phyloP scores from a whole-genome alignment of 53 echinoderm and acorn worm species.

The Echinometra lucunter region DNA sequence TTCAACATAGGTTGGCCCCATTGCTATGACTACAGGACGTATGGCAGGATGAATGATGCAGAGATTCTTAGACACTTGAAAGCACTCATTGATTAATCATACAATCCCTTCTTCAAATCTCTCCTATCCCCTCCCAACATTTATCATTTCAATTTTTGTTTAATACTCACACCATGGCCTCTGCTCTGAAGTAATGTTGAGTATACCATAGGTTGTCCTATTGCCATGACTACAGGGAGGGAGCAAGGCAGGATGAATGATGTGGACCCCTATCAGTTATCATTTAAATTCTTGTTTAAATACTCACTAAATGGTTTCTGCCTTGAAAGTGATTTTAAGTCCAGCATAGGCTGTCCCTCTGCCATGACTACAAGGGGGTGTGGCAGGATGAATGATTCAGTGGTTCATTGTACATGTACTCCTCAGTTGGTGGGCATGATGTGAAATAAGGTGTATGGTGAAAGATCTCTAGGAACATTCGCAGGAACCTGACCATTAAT shows the following conservation, averaged over 20 bases:
- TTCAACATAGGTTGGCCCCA: too few relatives aligned
- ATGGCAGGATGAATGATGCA: too few relatives aligned
- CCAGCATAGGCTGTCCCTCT: background rate
- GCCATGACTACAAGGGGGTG: slow-evolving; percentile 12
- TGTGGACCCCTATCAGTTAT: too few relatives aligned
- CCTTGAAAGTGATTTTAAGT: slow-evolving; percentile 10
- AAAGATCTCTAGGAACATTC: background rate
- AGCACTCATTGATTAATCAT: background rate
- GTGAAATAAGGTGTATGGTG: background rate
- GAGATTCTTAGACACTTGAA: too few relatives aligned
- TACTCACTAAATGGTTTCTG: background rate
- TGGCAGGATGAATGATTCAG: background rate
- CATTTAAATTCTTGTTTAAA: too few relatives aligned
- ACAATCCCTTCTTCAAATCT: background rate
- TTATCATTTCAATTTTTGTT: too few relatives aligned
- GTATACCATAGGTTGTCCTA: too few relatives aligned
- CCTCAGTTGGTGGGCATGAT: background rate
- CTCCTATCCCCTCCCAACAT: background rate
- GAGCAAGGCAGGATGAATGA: too few relatives aligned
- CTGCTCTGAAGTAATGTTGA: too few relatives aligned
- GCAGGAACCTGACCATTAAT: background rate
- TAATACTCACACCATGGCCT: too few relatives aligned
- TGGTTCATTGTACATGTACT: background rate
- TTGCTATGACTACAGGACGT: too few relatives aligned
- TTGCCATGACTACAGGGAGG: too few relatives aligned